phyloP scores from a whole-genome alignment of 2,888 invertebrate species.

The Geophilus truncorum region DNA sequence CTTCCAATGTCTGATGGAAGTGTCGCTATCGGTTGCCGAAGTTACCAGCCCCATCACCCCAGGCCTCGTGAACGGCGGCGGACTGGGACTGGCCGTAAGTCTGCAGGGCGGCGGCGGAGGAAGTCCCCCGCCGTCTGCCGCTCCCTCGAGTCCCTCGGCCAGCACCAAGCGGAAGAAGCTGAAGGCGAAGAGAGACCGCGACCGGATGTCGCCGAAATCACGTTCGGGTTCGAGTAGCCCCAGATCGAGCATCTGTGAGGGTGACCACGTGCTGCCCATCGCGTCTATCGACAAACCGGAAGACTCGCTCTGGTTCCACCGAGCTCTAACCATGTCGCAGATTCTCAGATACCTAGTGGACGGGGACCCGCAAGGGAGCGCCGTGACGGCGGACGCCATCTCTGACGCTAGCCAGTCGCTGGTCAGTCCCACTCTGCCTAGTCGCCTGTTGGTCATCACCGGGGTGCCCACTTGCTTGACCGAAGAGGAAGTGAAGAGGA shows the following conservation, averaged over 20 bases:
- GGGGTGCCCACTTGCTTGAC: slow-evolving; percentile 44
- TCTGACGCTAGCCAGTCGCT: slow-evolving; percentile 44
- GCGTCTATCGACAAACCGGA: slow-evolving; percentile 41
- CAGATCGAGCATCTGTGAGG: slow-evolving; percentile 34
- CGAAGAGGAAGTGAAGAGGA: slow-evolving; percentile 41
- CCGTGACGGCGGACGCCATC: slow-evolving; percentile 43
- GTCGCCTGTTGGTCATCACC: slow-evolving; percentile 45
- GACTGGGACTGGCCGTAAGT: neutral
- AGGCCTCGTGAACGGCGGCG: neutral
- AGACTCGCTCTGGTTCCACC: slow-evolving; percentile 47
- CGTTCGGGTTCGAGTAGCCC: slow-evolving; percentile 35
- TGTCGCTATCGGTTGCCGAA: slow-evolving; percentile 45
- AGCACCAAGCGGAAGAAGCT: slow-evolving; percentile 45
- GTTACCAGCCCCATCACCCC: slow-evolving; percentile 37
- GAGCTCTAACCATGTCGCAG: slow-evolving; percentile 45
- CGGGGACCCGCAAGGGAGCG: slow-evolving; percentile 43
- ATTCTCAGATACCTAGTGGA: slow-evolving; percentile 45
- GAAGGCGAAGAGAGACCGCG: slow-evolving; percentile 44
- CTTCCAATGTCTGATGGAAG: slow-evolving; percentile 46
- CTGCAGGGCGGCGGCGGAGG: slow-evolving; percentile 1
- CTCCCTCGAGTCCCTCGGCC: slow-evolving; percentile 42
- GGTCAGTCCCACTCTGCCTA: slow-evolving; percentile 42
- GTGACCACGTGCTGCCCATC: slow-evolving; percentile 28
- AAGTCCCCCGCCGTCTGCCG: slow-evolving; percentile 34
- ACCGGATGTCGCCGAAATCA: slow-evolving; percentile 34